Evolutionary conservation across 64 coral and sea anemone species (phyloP).

Genomic region (Porites australiensis): DNA sequence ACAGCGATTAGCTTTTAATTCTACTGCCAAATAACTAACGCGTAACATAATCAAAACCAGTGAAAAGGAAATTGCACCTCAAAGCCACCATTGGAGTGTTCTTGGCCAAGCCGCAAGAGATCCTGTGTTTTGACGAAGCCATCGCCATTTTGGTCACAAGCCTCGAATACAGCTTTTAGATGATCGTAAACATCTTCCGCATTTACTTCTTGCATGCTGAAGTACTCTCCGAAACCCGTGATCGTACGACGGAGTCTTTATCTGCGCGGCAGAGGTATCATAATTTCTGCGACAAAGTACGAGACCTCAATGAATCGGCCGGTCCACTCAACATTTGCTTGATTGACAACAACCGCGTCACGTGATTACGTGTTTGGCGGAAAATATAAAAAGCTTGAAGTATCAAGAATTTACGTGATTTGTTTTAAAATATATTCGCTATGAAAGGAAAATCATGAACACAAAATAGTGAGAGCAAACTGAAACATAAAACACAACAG

Average conservation of each 20-base stretch:
- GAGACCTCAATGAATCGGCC: slow-evolving; percentile 28
- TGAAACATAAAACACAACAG: no score
- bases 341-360: slow-evolving; percentile 87
- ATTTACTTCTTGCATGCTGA: slow-evolving; percentile 48
- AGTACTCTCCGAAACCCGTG: neutral
- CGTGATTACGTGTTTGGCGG: slow-evolving; percentile 45
- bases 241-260: slow-evolving; percentile 41
- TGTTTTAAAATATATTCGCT: no score
- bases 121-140: slow-evolving; percentile 98
- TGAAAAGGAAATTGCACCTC: slow-evolving; percentile 55
- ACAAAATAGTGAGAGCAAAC: no score
- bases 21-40: neutral
- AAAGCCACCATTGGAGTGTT: slow-evolving; percentile 77
- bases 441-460: no score
- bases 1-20: neutral
- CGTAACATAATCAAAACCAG: slow-evolving; percentile 21
- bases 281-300: slow-evolving; percentile 33
- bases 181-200: slow-evolving; percentile 61
- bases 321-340: slow-evolving; percentile 51
- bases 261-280: slow-evolving; percentile 68
- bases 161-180: slow-evolving; percentile 93
- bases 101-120: slow-evolving; percentile 82
- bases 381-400: no score
- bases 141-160: slow-evolving; percentile 98
- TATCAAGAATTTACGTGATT: no score